Base-by-base conservation (phyloP, 2,797 vertebrate genomes). In the Chrosomus eos region DNA sequence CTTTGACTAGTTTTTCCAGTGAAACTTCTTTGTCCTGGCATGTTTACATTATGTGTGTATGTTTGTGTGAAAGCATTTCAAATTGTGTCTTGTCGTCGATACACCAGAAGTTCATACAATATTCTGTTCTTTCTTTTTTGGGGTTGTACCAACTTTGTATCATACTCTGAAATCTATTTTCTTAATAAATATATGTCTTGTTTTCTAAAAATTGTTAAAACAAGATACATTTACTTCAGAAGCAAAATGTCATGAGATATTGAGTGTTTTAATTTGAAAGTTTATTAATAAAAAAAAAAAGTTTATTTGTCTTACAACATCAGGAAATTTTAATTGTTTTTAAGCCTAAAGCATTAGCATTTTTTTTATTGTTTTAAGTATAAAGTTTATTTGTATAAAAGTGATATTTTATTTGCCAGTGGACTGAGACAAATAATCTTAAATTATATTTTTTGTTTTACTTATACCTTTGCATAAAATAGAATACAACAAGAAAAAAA, bases 1-100 rank as follows among this genome's bases (percentile, higher is more conserved):
- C 38, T 18, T 64, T 45, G 60, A 36, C 64, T 60, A 55, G 66
- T 84, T 85, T 72, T 85, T 85, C 67, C 53, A 31, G 76, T 48
- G 43, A 33, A 48, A 80, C 75, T 36, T 51, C 67, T 76, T 51
- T 80, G 83, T 80, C 55, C 16, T 73, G 67, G 43, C 76, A 48
- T 40, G 83, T 53, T 72, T 78, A 76, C 33, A 21, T 83, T 76
- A 76, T 36, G 5, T 64, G 26, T 55, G 13, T 40, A n/a, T 9
- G 18, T 67, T 33, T 26, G 33, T 45, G 28, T 36, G 58, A 66
- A 76, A 48, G n/a, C 58, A 18, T 38, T 66, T 83, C 23, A 23
- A 68, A 67, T 51, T 38, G n/a, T 66, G 45, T 55, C 1, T 83
- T 33, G 51, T 60, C 53, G 51, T 60, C 53, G 19, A 23, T 51